Evolutionary conservation across 2,888 invertebrate species (phyloP).

Genomic region (Hirtodrosophila alboralis): DNA sequence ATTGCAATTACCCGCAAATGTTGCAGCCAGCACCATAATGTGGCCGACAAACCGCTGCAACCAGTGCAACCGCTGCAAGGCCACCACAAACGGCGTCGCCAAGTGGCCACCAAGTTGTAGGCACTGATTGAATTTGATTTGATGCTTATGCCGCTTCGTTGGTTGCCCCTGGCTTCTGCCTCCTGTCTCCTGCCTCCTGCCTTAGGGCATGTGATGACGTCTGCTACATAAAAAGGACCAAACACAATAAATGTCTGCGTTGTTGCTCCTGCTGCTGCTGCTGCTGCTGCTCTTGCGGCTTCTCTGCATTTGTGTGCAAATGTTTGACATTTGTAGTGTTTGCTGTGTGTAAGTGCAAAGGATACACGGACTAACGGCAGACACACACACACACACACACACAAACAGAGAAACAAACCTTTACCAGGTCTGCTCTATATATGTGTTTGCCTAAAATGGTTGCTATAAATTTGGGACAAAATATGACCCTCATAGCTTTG

Average conservation of each 20-base stretch:
- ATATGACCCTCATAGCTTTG: neutral
- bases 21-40: conserved; percentile 17
- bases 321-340: conserved; percentile 59
- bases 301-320: conserved; percentile 16
- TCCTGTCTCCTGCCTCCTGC: conserved; percentile 5
- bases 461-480: neutral
- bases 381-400: neutral
- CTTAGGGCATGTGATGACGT: neutral
- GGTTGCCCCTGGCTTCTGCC: conserved; percentile 3
- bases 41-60: conserved; percentile 7
- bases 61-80: conserved; percentile 12
- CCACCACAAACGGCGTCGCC: conserved; percentile 65
- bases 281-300: neutral
- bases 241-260: too few species aligned
- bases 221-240: neutral
- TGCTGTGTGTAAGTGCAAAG: conserved; percentile 4
- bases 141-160: conserved; percentile 39
- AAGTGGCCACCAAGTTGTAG: conserved; percentile 64
- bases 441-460: neutral
- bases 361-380: conserved; percentile 1
- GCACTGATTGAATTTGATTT: conserved; percentile 72
- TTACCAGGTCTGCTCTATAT: conserved; percentile 1
- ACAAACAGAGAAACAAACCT: too few species aligned
- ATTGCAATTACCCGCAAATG: conserved; percentile 38
- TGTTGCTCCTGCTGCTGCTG: too few species aligned